Evolutionary conservation across 2,113 vertebrate genomes (phyloP).

Genomic region (Sminthopsis crassicaudata): DNA sequence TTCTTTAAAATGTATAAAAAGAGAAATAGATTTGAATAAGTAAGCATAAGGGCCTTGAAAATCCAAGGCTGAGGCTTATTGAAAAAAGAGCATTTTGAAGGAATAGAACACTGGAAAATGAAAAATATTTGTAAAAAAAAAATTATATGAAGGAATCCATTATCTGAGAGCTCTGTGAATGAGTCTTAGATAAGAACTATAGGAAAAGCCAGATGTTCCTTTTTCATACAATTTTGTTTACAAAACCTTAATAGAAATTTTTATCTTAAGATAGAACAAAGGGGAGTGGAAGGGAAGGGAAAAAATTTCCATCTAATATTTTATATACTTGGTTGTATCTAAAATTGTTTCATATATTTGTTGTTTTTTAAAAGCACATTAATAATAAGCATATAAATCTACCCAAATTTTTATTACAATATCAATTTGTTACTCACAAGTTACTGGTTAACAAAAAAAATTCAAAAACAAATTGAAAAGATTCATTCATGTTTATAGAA

Average conservation of each 20-base stretch:
- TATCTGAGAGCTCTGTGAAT: slow-evolving; percentile 65
- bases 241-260: slow-evolving; percentile 73
- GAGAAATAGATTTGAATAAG: slow-evolving; percentile 33
- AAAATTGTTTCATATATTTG: slow-evolving; percentile 51
- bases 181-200: slow-evolving; percentile 35
- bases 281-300: not conserved
- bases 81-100: slow-evolving; percentile 26
- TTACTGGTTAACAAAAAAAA: slow-evolving; percentile 72
- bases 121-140: slow-evolving; percentile 47
- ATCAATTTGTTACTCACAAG: slow-evolving; percentile 69
- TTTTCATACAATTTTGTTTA: slow-evolving; percentile 80
- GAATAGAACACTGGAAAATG: slow-evolving; percentile 36
- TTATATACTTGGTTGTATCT: slow-evolving; percentile 68
- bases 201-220: slow-evolving; percentile 72
- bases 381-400: slow-evolving; percentile 56
- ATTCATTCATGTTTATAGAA: slow-evolving; percentile 79
- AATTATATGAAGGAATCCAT: not conserved
- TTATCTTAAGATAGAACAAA: slow-evolving; percentile 76
- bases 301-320: slow-evolving; percentile 71
- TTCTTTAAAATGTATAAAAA: slow-evolving; percentile 51
- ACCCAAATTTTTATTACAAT: slow-evolving; percentile 67
- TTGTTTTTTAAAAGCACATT: slow-evolving; percentile 66
- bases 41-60: not conserved
- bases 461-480: slow-evolving; percentile 82
- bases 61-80: slow-evolving; percentile 47